phyloP scores from a whole-genome alignment of 2,888 invertebrate genomes.

The Lymantria dispar region DNA sequence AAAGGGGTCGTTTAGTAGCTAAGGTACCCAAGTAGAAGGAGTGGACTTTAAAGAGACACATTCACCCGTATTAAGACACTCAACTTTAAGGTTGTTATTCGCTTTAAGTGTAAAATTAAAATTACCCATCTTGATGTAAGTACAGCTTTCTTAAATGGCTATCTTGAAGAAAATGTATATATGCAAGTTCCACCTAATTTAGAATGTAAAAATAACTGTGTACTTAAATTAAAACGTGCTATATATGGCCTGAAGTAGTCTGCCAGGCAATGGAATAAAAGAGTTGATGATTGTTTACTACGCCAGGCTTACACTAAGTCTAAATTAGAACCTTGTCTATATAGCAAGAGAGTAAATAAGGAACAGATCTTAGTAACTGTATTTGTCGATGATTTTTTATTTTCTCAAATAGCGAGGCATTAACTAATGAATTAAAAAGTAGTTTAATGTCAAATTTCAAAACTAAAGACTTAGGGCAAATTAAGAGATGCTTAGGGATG shows the following conservation, averaged over 20 bases:
- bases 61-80: not conserved
- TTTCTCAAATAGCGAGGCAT: not conserved
- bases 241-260: not conserved
- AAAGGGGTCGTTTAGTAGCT: constrained; percentile 1
- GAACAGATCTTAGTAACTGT: not conserved
- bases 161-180: not conserved
- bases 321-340: not conserved
- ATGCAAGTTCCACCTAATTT: constrained; percentile 4
- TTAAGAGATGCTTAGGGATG: too few relatives aligned
- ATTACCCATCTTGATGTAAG: not conserved
- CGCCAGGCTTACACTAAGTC: not conserved
- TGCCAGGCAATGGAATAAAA: not conserved
- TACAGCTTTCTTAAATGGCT: not conserved
- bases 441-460: not conserved
- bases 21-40: not conserved
- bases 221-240: not conserved
- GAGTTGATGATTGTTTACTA: not conserved
- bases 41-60: not conserved
- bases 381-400: constrained; percentile 4
- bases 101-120: not conserved
- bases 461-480: constrained; percentile 4
- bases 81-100: not conserved
- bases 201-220: not conserved
- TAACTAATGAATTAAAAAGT: not conserved
- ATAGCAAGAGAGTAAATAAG: too few relatives aligned